Evolutionary conservation across 2,113 vertebrate species (phyloP), one percentile per base, ranked within the genome.

Genomic region (Vulpes lagopus): DNA sequence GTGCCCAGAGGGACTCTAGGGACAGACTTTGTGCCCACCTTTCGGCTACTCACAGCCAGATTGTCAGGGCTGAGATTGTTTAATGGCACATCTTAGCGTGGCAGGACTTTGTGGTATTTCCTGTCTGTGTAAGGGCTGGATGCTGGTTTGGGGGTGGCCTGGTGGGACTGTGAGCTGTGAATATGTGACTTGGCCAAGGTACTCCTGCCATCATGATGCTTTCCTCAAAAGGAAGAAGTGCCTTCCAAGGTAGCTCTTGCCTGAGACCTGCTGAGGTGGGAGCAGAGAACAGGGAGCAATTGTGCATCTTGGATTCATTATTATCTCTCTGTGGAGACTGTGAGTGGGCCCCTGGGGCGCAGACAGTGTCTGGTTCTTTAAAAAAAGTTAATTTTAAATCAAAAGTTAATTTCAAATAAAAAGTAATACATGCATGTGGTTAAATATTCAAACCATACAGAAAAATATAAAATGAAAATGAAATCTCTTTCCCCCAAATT

Each of bases 341-440:
- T 59, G 57, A 81, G 69, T 11, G 92, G 82, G 53, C 59, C 88
- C 93, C 89, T 32, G 55, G 95, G 89, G 78, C 67, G 25, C 25
- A 95, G 95, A 94, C 86, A 2, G 11, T 94, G 86, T 94, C 93
- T 97, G 93, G 49, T 30, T 97, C 76, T 91, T 89, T 80, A 95
- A 74, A 67, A 94, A 92, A 95, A 67, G 35, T 97, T 96, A 94
- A 96, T 97, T 98, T 98, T 84, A 94, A 98, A 94, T 97, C 53
- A 92, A 86, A 94, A 96, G 87, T 97, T 98, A 94, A 98, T 97
- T 98, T 97, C 38, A 11, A 92, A 95, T 74, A 60, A 84, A 94
- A 94, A 85, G 79, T 94, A 95, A 94, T 96, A 57, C 35, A 92
- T 84, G 64, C 59, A 30, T 38, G 27, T 71, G 38, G 81, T 97